Evolutionary conservation across 2,888 invertebrate genomes (phyloP), one percentile per base, ranked within the genome.

Genomic region (Ophion costatus): DNA sequence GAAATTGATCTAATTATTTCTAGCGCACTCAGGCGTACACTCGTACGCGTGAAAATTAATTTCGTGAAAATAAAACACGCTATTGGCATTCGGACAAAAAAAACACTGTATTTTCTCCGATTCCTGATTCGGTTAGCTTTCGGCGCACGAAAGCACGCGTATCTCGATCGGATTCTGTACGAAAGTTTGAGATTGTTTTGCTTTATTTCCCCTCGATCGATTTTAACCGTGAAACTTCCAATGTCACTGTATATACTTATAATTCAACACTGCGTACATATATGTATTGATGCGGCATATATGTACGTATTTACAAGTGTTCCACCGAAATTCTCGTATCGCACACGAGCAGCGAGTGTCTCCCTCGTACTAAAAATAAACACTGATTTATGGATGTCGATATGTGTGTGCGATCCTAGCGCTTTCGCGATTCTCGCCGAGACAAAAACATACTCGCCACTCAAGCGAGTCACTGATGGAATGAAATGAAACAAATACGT

Each of bases 371-470:
- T 91, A 91, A 90, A 90, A 91, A 91, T 91, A 91, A 90, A 91
- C 90, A 90, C 90, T 89, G 90, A 88, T 88, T 88, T 88, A 86
- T 84, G 88, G 74, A 85, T 80, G 81, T 75, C 75, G 51, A 80
- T 74, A 79, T 84, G 82, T 87, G 51, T 51, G 87, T 85, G 86
- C 80, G 69, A 85, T 85, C 84, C 86, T 79, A 84, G 84, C 88
- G 86, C 86, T 86, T 86, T 87, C 86, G 83, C 74, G 75, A 87
- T 85, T 86, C 86, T 87, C 86, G 83, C 74, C 71, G 87, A 89
- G 89, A 89, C 91, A 89, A 91, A 91, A 91, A 91, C 90, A 90
- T 87, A 91, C 90, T 90, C 83, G 75, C 86, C 87, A 83, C 85
- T 91, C 91, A 90, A 89, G 82, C 84, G 84, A 89, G 73, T 56